A percentile compares a stretch with the other conserved stretches of the same genome.
These are phyloP conservation scores for Pedionomus torquatus DNA, from an alignment of 2,113 vertebrate species.

Conservation along the genomic window DNA sequence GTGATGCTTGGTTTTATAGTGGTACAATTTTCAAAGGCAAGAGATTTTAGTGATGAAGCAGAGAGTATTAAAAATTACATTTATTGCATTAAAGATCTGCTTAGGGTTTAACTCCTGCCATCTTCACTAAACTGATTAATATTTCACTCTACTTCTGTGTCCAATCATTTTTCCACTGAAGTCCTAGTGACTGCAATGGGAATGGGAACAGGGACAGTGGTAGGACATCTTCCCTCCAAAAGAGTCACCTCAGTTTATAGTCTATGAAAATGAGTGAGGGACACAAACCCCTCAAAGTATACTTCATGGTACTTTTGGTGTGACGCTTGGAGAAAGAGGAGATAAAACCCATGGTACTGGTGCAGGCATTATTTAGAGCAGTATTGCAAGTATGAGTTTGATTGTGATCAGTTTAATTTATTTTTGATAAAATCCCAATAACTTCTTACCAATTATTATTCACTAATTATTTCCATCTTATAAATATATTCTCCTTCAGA, in stretches of 20 bases:
- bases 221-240: not conserved
- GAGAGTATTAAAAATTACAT: not conserved
- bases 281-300: not conserved
- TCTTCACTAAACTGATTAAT: not conserved
- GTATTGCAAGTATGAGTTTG: not conserved
- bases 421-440: not conserved
- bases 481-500: not conserved
- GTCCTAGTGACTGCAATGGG: not conserved
- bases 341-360: fast-evolving
- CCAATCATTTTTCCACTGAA: not conserved
- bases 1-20: not conserved
- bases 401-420: not conserved
- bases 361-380: not conserved
- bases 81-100: not conserved
- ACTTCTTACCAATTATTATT: not conserved
- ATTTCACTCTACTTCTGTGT: not conserved
- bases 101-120: fast-evolving
- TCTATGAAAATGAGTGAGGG: not conserved
- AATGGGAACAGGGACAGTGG: not conserved
- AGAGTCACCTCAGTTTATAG: not conserved
- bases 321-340: not conserved
- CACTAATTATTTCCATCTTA: not conserved
- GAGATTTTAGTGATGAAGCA: not conserved
- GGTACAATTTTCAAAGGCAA: not conserved
- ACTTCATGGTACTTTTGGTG: not conserved